Evolutionary conservation across 2,113 vertebrate species (phyloP).

Genomic region (Phylloscopus trochilus): DNA sequence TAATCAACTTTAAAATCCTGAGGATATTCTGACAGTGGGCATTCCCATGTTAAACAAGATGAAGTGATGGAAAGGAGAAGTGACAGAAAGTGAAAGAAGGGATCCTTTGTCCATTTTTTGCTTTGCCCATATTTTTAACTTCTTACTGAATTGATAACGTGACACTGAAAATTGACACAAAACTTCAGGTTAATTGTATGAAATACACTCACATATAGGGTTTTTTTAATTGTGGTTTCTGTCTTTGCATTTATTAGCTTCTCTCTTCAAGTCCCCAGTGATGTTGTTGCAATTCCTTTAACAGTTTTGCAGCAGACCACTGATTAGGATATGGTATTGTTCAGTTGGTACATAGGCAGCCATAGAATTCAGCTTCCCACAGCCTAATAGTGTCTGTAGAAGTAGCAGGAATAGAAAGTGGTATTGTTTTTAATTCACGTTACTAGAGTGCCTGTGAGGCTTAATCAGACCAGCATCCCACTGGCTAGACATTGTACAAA

Average conservation of each 20-base stretch:
- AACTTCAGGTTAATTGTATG: neutral
- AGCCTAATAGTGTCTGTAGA: neutral
- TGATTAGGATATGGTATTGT: neutral
- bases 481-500: constrained; percentile 55
- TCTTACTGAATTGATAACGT: neutral
- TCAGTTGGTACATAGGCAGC: neutral
- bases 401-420: neutral
- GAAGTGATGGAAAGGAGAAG: neutral
- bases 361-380: constrained; percentile 13
- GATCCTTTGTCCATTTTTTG: neutral
- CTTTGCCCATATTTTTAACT: neutral
- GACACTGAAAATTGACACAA: neutral
- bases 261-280: neutral
- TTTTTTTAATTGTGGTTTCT: neutral
- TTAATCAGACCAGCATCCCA: constrained; percentile 13
- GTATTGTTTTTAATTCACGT: neutral
- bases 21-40: neutral
- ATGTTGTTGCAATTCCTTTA: neutral
- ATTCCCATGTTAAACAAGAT: neutral
- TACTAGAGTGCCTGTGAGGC: neutral
- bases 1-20: neutral
- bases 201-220: neutral
- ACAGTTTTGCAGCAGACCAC: neutral
- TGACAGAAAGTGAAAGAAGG: neutral
- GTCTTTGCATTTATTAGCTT: neutral